These are phyloP conservation scores for Anguilla megastoma DNA, from an alignment of 2,797 vertebrate genomes.

Conservation along the genomic window DNA sequence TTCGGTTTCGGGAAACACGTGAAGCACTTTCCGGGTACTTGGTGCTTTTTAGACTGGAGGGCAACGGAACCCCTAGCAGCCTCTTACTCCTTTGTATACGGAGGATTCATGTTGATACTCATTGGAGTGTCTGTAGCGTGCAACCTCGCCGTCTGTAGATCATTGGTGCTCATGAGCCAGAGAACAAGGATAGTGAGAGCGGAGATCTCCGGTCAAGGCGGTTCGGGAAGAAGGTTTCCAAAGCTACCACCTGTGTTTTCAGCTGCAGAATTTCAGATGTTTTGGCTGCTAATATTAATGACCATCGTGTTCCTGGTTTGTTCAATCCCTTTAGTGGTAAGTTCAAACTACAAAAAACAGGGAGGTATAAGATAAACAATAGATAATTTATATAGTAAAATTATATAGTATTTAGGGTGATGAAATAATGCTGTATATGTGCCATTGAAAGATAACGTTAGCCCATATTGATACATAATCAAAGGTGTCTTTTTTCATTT, in stretches of 20 bases:
- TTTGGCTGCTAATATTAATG: slow-evolving; percentile 78
- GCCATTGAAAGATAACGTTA: not conserved
- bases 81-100: slow-evolving; percentile 76
- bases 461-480: not conserved
- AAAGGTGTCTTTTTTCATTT: slow-evolving; percentile 2
- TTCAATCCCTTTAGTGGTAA: slow-evolving; percentile 79
- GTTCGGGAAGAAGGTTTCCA: slow-evolving; percentile 69
- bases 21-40: slow-evolving; percentile 74
- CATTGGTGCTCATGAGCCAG: slow-evolving; percentile 77
- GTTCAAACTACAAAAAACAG: slow-evolving; percentile 26
- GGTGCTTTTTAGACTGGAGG: slow-evolving; percentile 80
- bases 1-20: slow-evolving; percentile 75
- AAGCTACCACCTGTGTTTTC: slow-evolving; percentile 66
- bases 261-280: slow-evolving; percentile 79
- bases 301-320: slow-evolving; percentile 78
- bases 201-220: slow-evolving; percentile 61
- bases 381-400: not conserved
- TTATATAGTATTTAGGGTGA: not conserved
- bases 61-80: slow-evolving; percentile 66
- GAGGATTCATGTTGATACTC: slow-evolving; percentile 72
- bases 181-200: slow-evolving; percentile 66
- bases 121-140: slow-evolving; percentile 73
- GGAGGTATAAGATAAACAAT: not conserved
- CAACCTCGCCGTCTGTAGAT: slow-evolving; percentile 74
- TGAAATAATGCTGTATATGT: not conserved